Percentiles rank a stretch among this genome's conserved stretches.
Evolutionary conservation across 2,888 invertebrate genomes (phyloP).

Genomic region (Diarsia mendica): DNA sequence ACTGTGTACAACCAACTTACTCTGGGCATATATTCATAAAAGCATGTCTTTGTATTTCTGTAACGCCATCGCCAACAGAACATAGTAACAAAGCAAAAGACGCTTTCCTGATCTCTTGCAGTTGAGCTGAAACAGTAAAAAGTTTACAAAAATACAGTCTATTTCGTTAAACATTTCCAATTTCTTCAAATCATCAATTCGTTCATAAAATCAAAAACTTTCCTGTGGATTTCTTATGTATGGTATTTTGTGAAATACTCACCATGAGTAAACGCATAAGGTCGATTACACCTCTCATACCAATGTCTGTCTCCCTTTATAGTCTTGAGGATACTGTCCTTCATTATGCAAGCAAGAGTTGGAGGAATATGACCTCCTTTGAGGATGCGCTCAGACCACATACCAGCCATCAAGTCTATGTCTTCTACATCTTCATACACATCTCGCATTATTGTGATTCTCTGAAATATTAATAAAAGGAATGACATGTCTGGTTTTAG

Average conservation of each 20-base stretch:
- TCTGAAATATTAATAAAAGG: slow-evolving; percentile 59
- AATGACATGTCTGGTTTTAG: not conserved
- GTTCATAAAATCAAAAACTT: not conserved
- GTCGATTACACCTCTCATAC: slow-evolving; percentile 24
- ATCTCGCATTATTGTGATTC: slow-evolving; percentile 67
- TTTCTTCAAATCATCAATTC: not conserved
- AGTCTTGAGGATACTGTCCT: slow-evolving; percentile 94
- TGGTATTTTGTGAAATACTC: not conserved
- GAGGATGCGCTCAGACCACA: slow-evolving; percentile 94
- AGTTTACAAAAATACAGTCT: not conserved
- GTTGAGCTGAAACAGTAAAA: slow-evolving; percentile 11
- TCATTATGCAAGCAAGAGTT: slow-evolving; percentile 96
- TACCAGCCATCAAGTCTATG: slow-evolving; percentile 96
- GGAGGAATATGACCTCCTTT: slow-evolving; percentile 95
- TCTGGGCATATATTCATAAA: slow-evolving; percentile 20
- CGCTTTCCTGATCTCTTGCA: slow-evolving; percentile 25
- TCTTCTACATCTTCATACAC: slow-evolving; percentile 92
- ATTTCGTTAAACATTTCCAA: not conserved
- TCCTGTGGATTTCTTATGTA: too few relatives aligned
- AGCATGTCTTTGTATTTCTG: slow-evolving; percentile 25
- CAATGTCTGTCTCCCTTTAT: slow-evolving; percentile 92
- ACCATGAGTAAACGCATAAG: slow-evolving; percentile 31
- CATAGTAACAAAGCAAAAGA: slow-evolving; percentile 21
- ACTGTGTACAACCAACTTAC: not conserved
- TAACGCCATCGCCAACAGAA: slow-evolving; percentile 22